Percentiles rank a stretch among this genome's conserved stretches.
These are phyloP conservation scores for Smittia aterrima DNA, from an alignment of 2,888 invertebrate genomes.

Conservation along the genomic window DNA sequence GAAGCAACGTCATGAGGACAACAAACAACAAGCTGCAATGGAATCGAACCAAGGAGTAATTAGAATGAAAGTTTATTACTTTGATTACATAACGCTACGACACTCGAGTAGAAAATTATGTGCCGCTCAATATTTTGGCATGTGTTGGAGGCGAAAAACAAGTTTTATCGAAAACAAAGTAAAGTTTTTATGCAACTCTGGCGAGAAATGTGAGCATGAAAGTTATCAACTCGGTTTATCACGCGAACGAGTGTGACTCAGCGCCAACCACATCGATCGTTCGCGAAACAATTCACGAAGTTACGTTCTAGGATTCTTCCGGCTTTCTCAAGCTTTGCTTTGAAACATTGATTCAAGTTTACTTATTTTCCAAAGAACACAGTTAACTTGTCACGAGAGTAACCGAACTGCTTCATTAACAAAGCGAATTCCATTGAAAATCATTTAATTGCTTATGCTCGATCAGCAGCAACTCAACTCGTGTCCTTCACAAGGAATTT, in stretches of 20 bases:
- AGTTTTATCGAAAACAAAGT: not conserved
- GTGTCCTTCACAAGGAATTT: constrained; percentile 3
- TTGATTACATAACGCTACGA: not conserved
- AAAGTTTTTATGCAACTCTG: not conserved
- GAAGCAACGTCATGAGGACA: not conserved
- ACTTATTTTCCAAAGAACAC: no score
- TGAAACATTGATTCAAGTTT: no score
- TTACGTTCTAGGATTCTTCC: not conserved
- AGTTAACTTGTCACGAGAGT: no score
- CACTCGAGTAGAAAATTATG: not conserved
- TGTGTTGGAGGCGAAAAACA: not conserved
- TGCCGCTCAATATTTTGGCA: not conserved
- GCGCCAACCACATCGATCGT: no score
- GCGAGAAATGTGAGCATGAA: not conserved
- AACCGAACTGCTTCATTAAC: no score
- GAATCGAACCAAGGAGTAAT: not conserved
- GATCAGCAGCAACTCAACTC: no score
- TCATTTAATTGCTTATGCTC: no score
- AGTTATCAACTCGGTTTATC: not conserved
- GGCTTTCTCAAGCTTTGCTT: not conserved
- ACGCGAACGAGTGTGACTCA: not conserved
- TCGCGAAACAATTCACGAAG: no score
- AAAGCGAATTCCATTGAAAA: no score
- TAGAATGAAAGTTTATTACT: constrained; percentile 22
- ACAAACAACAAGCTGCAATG: not conserved